phyloP scores from a whole-genome alignment of 2,797 vertebrate species.

The Falco columbarius region DNA sequence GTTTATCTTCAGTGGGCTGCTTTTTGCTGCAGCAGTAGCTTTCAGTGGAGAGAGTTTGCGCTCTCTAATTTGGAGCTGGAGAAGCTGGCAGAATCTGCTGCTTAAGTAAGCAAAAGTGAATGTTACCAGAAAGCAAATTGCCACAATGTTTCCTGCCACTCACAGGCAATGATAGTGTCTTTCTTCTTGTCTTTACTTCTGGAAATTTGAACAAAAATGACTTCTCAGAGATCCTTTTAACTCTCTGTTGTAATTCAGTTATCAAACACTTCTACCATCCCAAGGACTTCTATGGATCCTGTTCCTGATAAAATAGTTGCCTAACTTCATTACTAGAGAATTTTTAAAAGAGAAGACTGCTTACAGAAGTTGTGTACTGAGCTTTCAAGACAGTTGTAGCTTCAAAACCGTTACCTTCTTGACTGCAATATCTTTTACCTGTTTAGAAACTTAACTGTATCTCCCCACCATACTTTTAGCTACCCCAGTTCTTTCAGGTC shows the following conservation, averaged over 20 bases:
- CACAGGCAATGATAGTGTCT: neutral
- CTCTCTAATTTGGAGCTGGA: neutral
- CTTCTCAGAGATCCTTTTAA: neutral
- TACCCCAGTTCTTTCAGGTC: neutral
- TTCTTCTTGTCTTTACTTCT: neutral
- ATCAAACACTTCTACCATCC: neutral
- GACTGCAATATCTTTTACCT: neutral
- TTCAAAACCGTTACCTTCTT: neutral
- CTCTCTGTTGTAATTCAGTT: neutral
- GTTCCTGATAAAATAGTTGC: neutral
- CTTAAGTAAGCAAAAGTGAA: conserved; percentile 22
- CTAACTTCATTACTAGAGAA: neutral
- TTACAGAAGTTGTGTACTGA: neutral
- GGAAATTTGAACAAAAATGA: neutral
- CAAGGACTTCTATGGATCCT: neutral
- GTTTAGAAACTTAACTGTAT: neutral
- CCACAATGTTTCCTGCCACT: neutral
- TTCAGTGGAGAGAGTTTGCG: neutral
- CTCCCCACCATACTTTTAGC: neutral
- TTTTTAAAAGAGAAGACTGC: neutral
- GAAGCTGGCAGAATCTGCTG: conserved; percentile 26
- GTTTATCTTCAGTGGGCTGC: conserved; percentile 1
- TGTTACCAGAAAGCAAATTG: conserved; percentile 2
- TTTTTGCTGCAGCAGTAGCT: conserved; percentile 16
- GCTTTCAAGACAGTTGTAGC: neutral